phyloP scores from a whole-genome alignment of 2,797 vertebrate species.

The Chromis chromis region DNA sequence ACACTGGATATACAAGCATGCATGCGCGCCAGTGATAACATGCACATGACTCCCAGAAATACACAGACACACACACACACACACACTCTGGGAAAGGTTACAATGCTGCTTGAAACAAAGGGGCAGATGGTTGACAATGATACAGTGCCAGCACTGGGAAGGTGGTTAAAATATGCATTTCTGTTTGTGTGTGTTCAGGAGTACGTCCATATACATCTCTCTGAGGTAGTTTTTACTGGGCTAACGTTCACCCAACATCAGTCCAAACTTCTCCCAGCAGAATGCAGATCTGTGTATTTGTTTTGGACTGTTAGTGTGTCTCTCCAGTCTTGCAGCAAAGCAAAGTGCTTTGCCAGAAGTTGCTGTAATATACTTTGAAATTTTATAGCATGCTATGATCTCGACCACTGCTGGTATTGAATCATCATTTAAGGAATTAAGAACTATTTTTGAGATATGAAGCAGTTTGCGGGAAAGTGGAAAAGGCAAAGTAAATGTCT shows the following conservation, averaged over 20 bases:
- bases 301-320: slow-evolving; percentile 37
- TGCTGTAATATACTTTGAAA: slow-evolving; percentile 39
- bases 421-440: slow-evolving; percentile 40
- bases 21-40: slow-evolving; percentile 66
- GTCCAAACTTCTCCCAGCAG: slow-evolving; percentile 47
- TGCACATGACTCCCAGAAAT: slow-evolving; percentile 37
- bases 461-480: neutral
- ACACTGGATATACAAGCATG: slow-evolving; percentile 71
- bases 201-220: slow-evolving; percentile 40
- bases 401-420: slow-evolving; percentile 30
- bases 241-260: slow-evolving; percentile 34
- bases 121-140: slow-evolving; percentile 79
- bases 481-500: slow-evolving; percentile 13
- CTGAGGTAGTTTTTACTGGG: slow-evolving; percentile 39
- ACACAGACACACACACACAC: slow-evolving; percentile 25
- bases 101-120: slow-evolving; percentile 78
- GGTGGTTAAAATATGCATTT: slow-evolving; percentile 72
- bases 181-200: slow-evolving; percentile 34
- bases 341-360: slow-evolving; percentile 49
- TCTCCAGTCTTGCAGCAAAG: slow-evolving; percentile 33
- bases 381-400: slow-evolving; percentile 43
- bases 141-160: slow-evolving; percentile 66
- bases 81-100: slow-evolving; percentile 75
- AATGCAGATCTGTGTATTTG: slow-evolving; percentile 46
- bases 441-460: slow-evolving; percentile 21